phyloP scores from a whole-genome alignment of 2,797 vertebrate genomes.

The Pangasius mekongensis region DNA sequence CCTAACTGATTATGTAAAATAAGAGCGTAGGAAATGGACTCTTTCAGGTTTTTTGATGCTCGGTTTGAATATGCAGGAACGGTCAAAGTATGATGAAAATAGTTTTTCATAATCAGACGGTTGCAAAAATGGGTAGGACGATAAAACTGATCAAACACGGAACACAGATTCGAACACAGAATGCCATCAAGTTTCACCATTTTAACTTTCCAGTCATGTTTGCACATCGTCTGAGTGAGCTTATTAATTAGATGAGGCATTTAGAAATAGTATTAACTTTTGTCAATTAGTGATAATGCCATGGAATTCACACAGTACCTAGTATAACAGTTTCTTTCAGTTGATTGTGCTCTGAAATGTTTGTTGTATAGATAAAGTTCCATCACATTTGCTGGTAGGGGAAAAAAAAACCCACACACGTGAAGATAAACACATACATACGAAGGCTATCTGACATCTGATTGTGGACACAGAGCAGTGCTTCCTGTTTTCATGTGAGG shows the following conservation, averaged over 20 bases:
- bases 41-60: not conserved
- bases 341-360: slow-evolving; percentile 8
- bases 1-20: not conserved
- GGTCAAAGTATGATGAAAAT: not conserved
- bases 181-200: slow-evolving; percentile 35
- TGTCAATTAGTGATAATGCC: slow-evolving; percentile 32
- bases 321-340: not conserved
- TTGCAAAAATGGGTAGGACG: slow-evolving; percentile 47
- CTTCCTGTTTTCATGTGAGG: slow-evolving; percentile 44
- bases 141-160: slow-evolving; percentile 16
- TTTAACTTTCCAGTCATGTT: slow-evolving; percentile 31
- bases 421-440: slow-evolving; percentile 18
- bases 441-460: slow-evolving; percentile 18
- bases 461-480: not conserved
- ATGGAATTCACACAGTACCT: slow-evolving; percentile 24
- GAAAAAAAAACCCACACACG: not conserved
- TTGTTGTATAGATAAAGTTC: not conserved
- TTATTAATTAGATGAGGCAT: slow-evolving; percentile 40
- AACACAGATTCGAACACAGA: slow-evolving; percentile 29
- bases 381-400: not conserved
- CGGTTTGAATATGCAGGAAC: not conserved
- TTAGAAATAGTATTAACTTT: slow-evolving; percentile 29
- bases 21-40: not conserved
- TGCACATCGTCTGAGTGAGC: slow-evolving; percentile 18
- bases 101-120: slow-evolving; percentile 48